Base-by-base conservation (phyloP, 2,888 invertebrate genomes). In the Eupithecia centaureata region DNA sequence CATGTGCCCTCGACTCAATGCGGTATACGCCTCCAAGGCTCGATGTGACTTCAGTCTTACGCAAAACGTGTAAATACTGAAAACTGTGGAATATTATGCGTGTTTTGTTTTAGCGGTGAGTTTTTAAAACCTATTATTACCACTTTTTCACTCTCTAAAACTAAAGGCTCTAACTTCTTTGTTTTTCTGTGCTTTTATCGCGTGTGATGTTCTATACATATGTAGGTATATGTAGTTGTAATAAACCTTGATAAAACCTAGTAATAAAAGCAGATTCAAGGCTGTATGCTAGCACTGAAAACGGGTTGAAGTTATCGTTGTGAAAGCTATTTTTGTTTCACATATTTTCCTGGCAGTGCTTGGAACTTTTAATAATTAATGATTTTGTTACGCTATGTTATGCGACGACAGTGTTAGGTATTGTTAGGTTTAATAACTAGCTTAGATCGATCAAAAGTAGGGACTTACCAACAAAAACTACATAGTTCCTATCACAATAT, bases 81-180 rank as follows among this genome's bases (percentile, higher is more conserved):
- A 35, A 59, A 57, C 57, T 30, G 57, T 57, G 32, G 2, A 38
- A 35, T 52, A 59, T 38, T 28, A 65, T 65, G 64, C 59, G 28
- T 59, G 59, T 47, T 35, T 61, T 58, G 61, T 58, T 54, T 22
- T 61, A 61, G 62, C 61, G 66, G 66, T 66, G 7, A 65, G 64
- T 65, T 27, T 58, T 64, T 35, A 10, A 22, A 10, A 12, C 22
- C 18, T n/a, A 56, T 30, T 25, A 27, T 52, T n/a, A 52, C 25
- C 15, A 13, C 7, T 52, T 5, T 52, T 27, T 27, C 27, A 15
- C 27, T 27, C 7, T 2, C 2, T 4, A 15, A 15, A 27, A 52
- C 56, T n/a, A 30, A 5, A 56, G 56, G 1, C 5, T n/a, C 8
- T 18, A 7, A 5, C 30, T 0, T 10, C n/a, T 56, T 12, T 27